phyloP scores from a whole-genome alignment of 2,113 vertebrate species.

The Laticauda laticaudata region DNA sequence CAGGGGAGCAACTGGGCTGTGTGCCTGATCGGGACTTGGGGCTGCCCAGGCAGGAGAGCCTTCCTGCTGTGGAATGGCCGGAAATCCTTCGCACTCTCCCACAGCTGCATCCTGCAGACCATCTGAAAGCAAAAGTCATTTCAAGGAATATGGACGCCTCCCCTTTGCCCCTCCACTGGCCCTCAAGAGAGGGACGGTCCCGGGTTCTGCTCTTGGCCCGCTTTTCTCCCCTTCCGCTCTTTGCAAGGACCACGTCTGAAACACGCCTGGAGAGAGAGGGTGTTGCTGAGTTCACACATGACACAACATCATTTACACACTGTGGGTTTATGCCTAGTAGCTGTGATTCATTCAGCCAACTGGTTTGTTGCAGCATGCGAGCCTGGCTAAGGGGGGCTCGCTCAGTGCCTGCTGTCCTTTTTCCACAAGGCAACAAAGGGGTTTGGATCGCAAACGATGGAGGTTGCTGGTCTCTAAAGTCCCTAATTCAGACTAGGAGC shows the following conservation, averaged over 20 bases:
- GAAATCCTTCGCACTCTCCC: rapidly evolving
- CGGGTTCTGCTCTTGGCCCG: background rate
- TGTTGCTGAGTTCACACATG: background rate
- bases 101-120: background rate
- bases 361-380: background rate
- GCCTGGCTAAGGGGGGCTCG: background rate
- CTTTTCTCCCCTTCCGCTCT: background rate
- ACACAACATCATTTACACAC: background rate
- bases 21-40: background rate
- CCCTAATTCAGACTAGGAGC: background rate
- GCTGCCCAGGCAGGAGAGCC: background rate
- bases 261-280: background rate
- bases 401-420: background rate
- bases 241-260: background rate
- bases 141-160: background rate
- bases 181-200: background rate
- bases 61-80: background rate
- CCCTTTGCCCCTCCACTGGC: background rate
- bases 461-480: background rate
- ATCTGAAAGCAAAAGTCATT: background rate
- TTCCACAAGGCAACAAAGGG: background rate
- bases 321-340: background rate
- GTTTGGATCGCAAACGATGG: background rate
- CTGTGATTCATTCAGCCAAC: background rate
- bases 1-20: background rate